Percentiles rank a stretch among this genome's conserved stretches.
phyloP scores from a whole-genome alignment of 2,888 invertebrate genomes.

The Argyresthia albistria region DNA sequence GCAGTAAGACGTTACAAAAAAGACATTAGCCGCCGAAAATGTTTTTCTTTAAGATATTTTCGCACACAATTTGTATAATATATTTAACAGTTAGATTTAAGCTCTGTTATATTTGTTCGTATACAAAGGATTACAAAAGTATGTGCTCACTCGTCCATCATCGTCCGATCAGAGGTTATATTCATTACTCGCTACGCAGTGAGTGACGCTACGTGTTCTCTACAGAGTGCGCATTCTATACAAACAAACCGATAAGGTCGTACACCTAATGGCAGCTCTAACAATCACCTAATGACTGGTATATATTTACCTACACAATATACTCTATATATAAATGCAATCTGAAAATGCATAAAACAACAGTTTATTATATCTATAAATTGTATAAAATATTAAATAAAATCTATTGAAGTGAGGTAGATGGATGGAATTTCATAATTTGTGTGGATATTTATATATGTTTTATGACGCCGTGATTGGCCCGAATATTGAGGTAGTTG shows the following conservation, averaged over 20 bases:
- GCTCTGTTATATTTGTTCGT: constrained; percentile 69
- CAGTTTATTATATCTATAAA: constrained; percentile 69
- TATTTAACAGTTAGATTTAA: constrained; percentile 23
- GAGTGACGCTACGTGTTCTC: constrained; percentile 42
- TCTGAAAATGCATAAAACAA: constrained; percentile 73
- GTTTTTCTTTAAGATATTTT: neutral
- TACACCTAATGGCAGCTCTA: constrained; percentile 58
- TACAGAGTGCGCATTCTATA: constrained; percentile 56
- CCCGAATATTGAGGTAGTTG: constrained; percentile 73
- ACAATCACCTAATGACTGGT: constrained; percentile 60
- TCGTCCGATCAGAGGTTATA: constrained; percentile 23
- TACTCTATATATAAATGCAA: constrained; percentile 72
- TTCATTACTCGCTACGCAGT: constrained; percentile 39
- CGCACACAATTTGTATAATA: neutral
- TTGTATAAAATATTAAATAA: constrained; percentile 74
- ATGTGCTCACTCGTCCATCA: constrained; percentile 29
- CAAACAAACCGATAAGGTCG: constrained; percentile 26
- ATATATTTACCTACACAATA: constrained; percentile 64
- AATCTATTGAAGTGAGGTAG: constrained; percentile 79
- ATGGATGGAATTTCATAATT: constrained; percentile 79
- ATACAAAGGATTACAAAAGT: constrained; percentile 51
- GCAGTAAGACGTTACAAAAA: constrained; percentile 14
- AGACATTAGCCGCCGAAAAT: constrained; percentile 1
- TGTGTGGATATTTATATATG: constrained; percentile 58
- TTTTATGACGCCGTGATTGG: constrained; percentile 60